Conservation (phyloP, 2,113 vertebrate species). For the Empidonax traillii region DNA sequence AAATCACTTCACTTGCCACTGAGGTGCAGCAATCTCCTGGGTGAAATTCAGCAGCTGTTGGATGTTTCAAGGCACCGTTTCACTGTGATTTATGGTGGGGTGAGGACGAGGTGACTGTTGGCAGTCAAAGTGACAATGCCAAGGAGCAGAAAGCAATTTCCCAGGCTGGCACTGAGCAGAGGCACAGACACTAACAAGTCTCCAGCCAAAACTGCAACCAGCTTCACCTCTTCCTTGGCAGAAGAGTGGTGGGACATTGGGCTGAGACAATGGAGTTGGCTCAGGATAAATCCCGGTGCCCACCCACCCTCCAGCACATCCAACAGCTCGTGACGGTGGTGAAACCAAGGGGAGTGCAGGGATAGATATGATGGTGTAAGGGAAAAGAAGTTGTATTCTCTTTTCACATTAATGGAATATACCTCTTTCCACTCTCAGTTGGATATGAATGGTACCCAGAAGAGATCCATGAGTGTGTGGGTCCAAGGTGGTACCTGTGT, state of each 20-base stretch:
- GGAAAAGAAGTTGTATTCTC: neutral
- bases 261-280: neutral
- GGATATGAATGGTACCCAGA: neutral
- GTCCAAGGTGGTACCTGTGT: too few species aligned
- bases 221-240: neutral
- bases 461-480: neutral
- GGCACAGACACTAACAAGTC: fast-evolving
- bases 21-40: neutral
- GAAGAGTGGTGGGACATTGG: neutral
- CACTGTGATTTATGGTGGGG: neutral
- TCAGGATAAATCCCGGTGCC: neutral
- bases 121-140: neutral
- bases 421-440: neutral
- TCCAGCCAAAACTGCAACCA: neutral
- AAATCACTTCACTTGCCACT: neutral
- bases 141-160: neutral
- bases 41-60: constrained; percentile 23
- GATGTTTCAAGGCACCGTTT: neutral
- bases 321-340: neutral
- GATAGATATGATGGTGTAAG: neutral
- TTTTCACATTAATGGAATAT: neutral
- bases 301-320: neutral
- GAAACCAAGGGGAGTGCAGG: neutral
- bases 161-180: neutral
- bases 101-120: neutral